phyloP scores from a whole-genome alignment of 2,888 invertebrate genomes.

The Willowsia nigromaculata region DNA sequence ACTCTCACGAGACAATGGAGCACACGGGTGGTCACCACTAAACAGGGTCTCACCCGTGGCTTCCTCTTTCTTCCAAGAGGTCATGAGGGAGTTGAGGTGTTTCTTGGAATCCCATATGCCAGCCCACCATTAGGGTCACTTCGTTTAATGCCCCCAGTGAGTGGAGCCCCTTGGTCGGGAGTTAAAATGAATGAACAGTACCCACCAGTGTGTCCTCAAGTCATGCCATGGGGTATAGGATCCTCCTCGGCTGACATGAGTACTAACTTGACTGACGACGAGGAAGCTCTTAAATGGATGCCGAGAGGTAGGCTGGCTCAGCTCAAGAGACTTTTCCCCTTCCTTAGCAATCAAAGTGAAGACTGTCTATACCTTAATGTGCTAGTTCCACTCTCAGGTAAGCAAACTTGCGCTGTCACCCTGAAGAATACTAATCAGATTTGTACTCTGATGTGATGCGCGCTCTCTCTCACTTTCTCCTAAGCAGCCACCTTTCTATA shows the following conservation, averaged over 20 bases:
- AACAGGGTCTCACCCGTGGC: conserved; percentile 75
- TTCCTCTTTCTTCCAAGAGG: conserved; percentile 75
- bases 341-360: conserved; percentile 95
- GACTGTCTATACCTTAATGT: conserved; percentile 98
- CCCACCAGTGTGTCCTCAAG: conserved; percentile 95
- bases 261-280: conserved; percentile 60
- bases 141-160: conserved; percentile 97
- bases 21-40: conserved; percentile 73
- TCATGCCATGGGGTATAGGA: conserved; percentile 85
- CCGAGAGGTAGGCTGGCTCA: conserved; percentile 94
- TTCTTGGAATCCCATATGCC: conserved; percentile 89
- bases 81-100: conserved; percentile 77
- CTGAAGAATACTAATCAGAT: conserved; percentile 64
- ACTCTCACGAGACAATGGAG: conserved; percentile 50
- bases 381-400: conserved; percentile 97
- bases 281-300: conserved; percentile 89
- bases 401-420: conserved; percentile 78
- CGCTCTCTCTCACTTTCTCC: neutral
- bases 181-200: conserved; percentile 93
- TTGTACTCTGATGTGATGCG: conserved; percentile 35
- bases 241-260: conserved; percentile 81
- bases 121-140: conserved; percentile 93
- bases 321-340: conserved; percentile 91
- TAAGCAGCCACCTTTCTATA: neutral
- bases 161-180: conserved; percentile 94